Conservation (phyloP, 2,797 vertebrate species). For the Strix occidentalis region DNA sequence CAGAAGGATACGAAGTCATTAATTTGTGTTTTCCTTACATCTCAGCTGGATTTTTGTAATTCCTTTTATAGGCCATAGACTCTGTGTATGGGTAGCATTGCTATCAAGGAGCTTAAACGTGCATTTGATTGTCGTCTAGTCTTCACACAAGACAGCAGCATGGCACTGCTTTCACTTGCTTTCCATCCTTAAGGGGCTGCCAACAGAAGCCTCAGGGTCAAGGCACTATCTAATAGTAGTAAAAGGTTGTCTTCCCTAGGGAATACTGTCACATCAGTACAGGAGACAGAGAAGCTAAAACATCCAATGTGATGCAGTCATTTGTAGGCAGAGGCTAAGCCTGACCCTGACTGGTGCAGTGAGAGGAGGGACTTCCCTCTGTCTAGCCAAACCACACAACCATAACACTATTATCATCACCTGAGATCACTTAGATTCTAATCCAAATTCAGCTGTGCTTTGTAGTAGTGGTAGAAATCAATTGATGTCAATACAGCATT, state of each 20-base stretch:
- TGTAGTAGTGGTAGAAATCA: background rate
- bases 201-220: background rate
- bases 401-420: background rate
- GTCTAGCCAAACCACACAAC: background rate
- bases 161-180: background rate
- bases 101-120: background rate
- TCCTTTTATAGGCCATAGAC: background rate
- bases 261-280: background rate
- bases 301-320: fast-evolving
- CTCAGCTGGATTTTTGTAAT: background rate
- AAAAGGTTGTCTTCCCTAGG: background rate
- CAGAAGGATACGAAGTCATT: background rate
- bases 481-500: background rate
- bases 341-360: background rate
- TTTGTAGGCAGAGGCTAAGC: background rate
- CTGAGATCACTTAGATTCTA: background rate
- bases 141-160: background rate
- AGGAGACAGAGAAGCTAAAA: background rate
- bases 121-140: fast-evolving
- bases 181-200: background rate
- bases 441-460: background rate
- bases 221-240: background rate
- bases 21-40: background rate
- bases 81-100: background rate
- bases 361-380: background rate